Conservation (phyloP, 2,797 vertebrate genomes). For the Eupleurogrammus muticus region DNA sequence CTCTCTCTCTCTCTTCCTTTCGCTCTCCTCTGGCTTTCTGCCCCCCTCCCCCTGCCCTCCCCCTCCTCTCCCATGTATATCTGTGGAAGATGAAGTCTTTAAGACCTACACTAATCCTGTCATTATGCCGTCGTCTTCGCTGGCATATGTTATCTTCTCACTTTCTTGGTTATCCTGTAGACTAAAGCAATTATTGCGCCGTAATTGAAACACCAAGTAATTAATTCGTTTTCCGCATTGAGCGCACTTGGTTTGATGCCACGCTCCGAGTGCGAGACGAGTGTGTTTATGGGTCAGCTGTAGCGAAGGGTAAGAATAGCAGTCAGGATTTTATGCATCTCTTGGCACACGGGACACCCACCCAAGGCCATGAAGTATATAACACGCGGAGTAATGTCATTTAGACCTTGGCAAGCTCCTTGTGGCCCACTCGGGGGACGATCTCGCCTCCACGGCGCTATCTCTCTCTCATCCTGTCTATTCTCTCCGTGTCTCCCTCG, state of each 20-base stretch:
- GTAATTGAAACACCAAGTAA: slow-evolving; percentile 91
- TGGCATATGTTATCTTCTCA: slow-evolving; percentile 83
- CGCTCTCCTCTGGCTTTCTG: slow-evolving; percentile 8
- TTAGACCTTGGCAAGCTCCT: slow-evolving; percentile 83
- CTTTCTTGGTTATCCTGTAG: slow-evolving; percentile 73
- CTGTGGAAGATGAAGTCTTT: slow-evolving; percentile 70
- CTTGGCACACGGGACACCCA: slow-evolving; percentile 77
- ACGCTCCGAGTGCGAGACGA: slow-evolving; percentile 73
- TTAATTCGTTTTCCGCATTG: slow-evolving; percentile 92
- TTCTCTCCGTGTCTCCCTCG: slow-evolving; percentile 56
- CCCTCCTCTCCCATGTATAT: slow-evolving; percentile 37
- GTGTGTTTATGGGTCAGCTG: slow-evolving; percentile 87
- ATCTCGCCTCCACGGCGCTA: slow-evolving; percentile 73
- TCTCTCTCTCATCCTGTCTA: slow-evolving; percentile 64
- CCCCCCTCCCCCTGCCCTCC: neutral
- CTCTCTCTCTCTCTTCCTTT: slow-evolving; percentile 16
- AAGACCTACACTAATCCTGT: slow-evolving; percentile 80
- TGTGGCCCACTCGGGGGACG: slow-evolving; percentile 76
- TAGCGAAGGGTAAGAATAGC: slow-evolving; percentile 88
- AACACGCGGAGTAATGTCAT: slow-evolving; percentile 82
- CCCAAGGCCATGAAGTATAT: slow-evolving; percentile 79
- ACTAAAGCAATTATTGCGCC: slow-evolving; percentile 82
- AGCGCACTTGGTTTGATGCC: slow-evolving; percentile 88
- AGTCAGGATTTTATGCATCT: slow-evolving; percentile 79
- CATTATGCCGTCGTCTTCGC: slow-evolving; percentile 81